Percentiles rank a stretch among this genome's conserved stretches.
Evolutionary conservation across 2,888 invertebrate species (phyloP).

Genomic region (Mylabris sibirica): DNA sequence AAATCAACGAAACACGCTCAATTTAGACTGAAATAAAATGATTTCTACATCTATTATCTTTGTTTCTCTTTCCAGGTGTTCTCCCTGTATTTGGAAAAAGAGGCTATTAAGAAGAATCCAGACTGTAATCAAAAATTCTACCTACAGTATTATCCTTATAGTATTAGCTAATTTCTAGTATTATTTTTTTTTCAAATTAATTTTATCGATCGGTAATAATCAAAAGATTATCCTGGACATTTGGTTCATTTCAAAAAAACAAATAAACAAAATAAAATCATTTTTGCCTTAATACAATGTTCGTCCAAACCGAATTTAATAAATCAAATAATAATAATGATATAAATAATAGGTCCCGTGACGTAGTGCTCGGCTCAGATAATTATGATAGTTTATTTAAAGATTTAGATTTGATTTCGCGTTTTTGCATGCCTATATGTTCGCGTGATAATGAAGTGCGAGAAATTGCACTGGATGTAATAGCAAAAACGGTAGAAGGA

Average conservation of each 20-base stretch:
- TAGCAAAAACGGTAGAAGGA: conserved; percentile 64
- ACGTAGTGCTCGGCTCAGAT: conserved; percentile 34
- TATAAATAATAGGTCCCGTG: conserved; percentile 42
- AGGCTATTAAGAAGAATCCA: conserved; percentile 34
- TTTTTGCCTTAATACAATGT: conserved; percentile 51
- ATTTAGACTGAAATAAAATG: not conserved
- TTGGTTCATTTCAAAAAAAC: not conserved
- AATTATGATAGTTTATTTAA: conserved; percentile 51
- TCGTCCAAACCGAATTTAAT: conserved; percentile 57
- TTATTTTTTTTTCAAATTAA: conserved; percentile 6
- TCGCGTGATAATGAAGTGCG: conserved; percentile 64
- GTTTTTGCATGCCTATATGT: conserved; percentile 65
- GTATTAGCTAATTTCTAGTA: conserved; percentile 53
- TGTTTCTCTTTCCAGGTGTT: conserved; percentile 43
- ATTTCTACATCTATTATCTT: not conserved
- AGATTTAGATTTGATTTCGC: conserved; percentile 63
- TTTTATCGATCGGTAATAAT: conserved; percentile 1
- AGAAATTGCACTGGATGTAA: conserved; percentile 63
- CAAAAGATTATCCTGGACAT: not conserved
- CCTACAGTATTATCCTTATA: conserved; percentile 50
- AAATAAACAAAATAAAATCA: conserved; percentile 21
- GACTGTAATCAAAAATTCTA: conserved; percentile 41
- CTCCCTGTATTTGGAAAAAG: not conserved
- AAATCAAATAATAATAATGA: conserved; percentile 58
- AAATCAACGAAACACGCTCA: conserved; percentile 5